These are phyloP conservation scores for Automeris io DNA, from an alignment of 2,888 invertebrate genomes.

Conservation along the genomic window DNA sequence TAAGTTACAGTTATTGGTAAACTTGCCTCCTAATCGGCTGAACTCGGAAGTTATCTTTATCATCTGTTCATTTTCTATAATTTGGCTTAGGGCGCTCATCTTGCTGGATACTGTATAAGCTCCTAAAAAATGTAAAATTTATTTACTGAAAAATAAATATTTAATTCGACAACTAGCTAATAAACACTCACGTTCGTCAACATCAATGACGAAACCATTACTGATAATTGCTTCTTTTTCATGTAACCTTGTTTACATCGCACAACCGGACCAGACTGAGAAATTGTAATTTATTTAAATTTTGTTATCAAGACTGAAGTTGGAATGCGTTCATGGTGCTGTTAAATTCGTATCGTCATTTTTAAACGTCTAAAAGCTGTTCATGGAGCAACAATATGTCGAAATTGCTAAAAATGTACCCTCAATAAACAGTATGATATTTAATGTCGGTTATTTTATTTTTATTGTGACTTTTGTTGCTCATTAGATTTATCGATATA, in stretches of 20 bases:
- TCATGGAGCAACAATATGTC: neutral
- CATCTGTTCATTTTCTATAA: constrained; percentile 58
- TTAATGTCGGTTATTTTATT: too few relatives aligned
- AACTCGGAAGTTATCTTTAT: constrained; percentile 57
- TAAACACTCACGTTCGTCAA: constrained; percentile 8
- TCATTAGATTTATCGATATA: too few relatives aligned
- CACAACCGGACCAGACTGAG: neutral
- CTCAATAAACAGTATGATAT: too few relatives aligned
- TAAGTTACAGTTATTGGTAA: neutral
- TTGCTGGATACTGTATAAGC: constrained; percentile 19
- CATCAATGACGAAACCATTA: constrained; percentile 17
- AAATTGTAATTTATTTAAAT: neutral
- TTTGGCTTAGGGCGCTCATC: constrained; percentile 54
- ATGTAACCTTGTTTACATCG: constrained; percentile 16
- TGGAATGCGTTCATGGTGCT: too few relatives aligned
- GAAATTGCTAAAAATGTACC: too few relatives aligned
- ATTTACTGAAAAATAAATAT: neutral
- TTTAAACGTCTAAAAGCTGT: neutral
- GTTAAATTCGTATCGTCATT: too few relatives aligned
- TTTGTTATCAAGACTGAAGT: neutral
- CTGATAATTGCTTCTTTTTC: constrained; percentile 11
- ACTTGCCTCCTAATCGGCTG: constrained; percentile 59
- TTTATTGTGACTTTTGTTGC: too few relatives aligned
- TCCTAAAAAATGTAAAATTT: constrained; percentile 14
- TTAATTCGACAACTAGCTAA: neutral